Evolutionary conservation across 2,113 vertebrate genomes (phyloP), one percentile per base, ranked within the genome.

Genomic region (Eolophus roseicapilla): DNA sequence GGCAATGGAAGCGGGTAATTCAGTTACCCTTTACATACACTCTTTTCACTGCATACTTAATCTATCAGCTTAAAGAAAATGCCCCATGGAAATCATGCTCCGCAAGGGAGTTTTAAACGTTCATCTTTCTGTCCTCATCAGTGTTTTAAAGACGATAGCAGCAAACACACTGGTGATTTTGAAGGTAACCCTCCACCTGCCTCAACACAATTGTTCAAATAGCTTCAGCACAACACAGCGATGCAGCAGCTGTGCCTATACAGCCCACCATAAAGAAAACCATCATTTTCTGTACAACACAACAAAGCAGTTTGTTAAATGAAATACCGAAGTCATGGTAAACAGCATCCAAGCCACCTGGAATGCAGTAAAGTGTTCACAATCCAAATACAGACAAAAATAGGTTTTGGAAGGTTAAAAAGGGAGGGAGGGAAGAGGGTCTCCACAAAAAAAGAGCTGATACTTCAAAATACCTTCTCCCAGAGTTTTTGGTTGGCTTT

Each of bases 81-180:
- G 27, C 17, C 35, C 31, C 27, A 10, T 7, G n/a, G 67, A 79
- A 77, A 43, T 50, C 23, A 6, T 0, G 0, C 19, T 44, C 39
- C 27, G 25, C 7, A 4, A 49, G 15, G 68, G 50, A 64, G 1
- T 11, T 63, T 20, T 19, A 20, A n/a, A n/a, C 28, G 21, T 28
- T 50, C 20, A 28, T 49, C 68, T 28, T 47, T 50, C 47, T 73
- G 39, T 33, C 24, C 63, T 37, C 49, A 15, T 4, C 4, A 3
- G 63, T 67, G 28, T 44, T 82, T 47, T 9, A 55, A 59, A 60
- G 49, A 8, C 1, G 8, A 59, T 5, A 13, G 57, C 3, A 47
- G 62, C 82, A 77, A 69, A 68, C 33, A n/a, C 37, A 9, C 23
- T 8, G 17, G 18, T 57, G 19, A 41, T 62, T 18, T 41, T 46